Evolutionary conservation across 2,888 invertebrate genomes (phyloP), one percentile per base, ranked within the genome.

Genomic region (Argynnis bischoffii): DNA sequence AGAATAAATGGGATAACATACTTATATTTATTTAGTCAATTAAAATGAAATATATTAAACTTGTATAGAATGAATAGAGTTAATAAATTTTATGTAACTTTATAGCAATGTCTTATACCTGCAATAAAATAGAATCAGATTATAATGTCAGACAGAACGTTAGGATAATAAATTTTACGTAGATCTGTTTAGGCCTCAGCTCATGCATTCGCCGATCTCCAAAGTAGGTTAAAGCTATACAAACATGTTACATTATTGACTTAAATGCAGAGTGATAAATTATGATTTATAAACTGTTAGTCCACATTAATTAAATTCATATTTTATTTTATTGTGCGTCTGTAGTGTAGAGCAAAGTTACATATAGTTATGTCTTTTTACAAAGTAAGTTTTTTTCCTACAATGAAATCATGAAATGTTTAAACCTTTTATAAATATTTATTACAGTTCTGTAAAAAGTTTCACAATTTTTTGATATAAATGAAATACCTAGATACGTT

Each of bases 201-300:
- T 77, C 74, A 71, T 71, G 71, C 72, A 63, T 55, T 64, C 31
- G 48, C 56, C 66, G 71, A 77, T 73, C 69, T 71, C 46, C 55
- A 73, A 80, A 78, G 72, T 82, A 76, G 83, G 80, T 79, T 79
- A 77, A 70, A 75, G 69, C 68, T 63, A 73, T 73, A 74, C 63
- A 68, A 46, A 74, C 67, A 67, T 66, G 50, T 70, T 50, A 70
- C 66, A 69, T 70, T 73, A 69, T 65, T 70, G 65, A 63, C 61
- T 63, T 64, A 59, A 68, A 59, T 60, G 55, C 48, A 46, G 46
- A 64, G 59, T 35, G 41, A 55, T 55, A 66, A 66, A 66, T 66
- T 64, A 61, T 64, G 55, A 60, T 59, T 59, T 68, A 59, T 54
- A 59, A 63, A 31, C 53, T 57, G 46, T 55, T 46, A 63, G 54